Conservation (phyloP, 2,888 invertebrate species). For the Eilema depressum region DNA sequence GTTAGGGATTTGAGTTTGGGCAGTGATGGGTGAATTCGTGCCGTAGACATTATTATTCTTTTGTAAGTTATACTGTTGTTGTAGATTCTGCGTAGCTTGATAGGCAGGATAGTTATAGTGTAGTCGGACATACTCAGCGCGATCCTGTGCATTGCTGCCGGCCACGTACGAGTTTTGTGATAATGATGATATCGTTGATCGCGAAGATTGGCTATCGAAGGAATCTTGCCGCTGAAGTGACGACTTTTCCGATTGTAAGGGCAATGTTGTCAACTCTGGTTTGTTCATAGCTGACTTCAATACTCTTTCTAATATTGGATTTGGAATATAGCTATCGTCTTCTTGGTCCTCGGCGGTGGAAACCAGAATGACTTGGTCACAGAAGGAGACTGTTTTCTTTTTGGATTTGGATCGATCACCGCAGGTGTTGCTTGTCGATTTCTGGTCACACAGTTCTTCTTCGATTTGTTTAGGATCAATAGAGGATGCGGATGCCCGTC, state of each 20-base stretch:
- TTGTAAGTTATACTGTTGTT: slow-evolving; percentile 73
- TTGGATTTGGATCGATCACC: slow-evolving; percentile 89
- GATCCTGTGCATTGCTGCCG: slow-evolving; percentile 65
- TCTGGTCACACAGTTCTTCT: slow-evolving; percentile 74
- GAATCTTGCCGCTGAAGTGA: slow-evolving; percentile 83
- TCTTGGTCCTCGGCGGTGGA: slow-evolving; percentile 97
- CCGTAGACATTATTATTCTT: slow-evolving; percentile 73
- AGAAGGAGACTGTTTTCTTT: slow-evolving; percentile 98
- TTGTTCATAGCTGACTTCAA: slow-evolving; percentile 93
- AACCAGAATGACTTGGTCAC: slow-evolving; percentile 96
- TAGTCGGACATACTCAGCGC: slow-evolving; percentile 74
- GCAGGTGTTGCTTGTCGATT: slow-evolving; percentile 70
- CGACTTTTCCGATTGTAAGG: slow-evolving; percentile 81
- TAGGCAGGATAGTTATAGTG: slow-evolving; percentile 77
- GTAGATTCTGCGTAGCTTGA: slow-evolving; percentile 72
- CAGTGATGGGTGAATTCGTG: slow-evolving; percentile 64
- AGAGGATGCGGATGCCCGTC: slow-evolving; percentile 78
- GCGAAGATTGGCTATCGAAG: slow-evolving; percentile 83
- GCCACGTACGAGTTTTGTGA: slow-evolving; percentile 77
- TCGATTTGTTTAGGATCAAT: slow-evolving; percentile 80
- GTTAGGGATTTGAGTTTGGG: slow-evolving; percentile 59
- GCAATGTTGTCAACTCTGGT: slow-evolving; percentile 87
- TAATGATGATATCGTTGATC: slow-evolving; percentile 82
- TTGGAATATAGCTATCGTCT: slow-evolving; percentile 95
- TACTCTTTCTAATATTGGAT: slow-evolving; percentile 95